Evolutionary conservation across 1,140 invertebrate species (phyloP), one percentile per base, ranked within the genome.

Genomic region (Drosophila cardini): DNA sequence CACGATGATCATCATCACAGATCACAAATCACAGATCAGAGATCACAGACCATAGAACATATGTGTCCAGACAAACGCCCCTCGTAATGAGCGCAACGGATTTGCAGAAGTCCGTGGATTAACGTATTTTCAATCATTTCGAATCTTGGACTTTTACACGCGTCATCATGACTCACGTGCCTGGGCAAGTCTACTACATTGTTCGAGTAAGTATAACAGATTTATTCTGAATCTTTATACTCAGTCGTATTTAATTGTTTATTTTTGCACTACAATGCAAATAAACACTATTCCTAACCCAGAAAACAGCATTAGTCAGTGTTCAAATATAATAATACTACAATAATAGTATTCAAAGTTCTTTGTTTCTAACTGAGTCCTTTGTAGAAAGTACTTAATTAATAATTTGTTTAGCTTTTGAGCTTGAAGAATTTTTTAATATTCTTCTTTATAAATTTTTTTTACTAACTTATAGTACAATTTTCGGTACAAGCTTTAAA

Each of bases 61-160:
- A 83, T 83, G 80, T 82, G 71, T 50, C 16, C 45, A 38, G 56
- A 46, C 76, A 42, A 79, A 86, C 84, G 83, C 83, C 83, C 83
- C 83, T 83, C 69, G 77, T 86, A 89, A 87, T 86, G 84, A 86
- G 69, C 74, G 38, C 53, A 65, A 21, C 80, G 60, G 63, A 75
- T 75, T 55, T 55, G 2, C 16, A 36, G 8, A 13, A 63, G 55
- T 13, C 52, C 56, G 9, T 67, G 58, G 36, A 80, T 72, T 76
- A 50, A 40, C n/a, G 52, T 36, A 32, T 26, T 8, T 40, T 26
- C 40, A 30, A 73, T 61, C 21, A 38, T 53, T 63, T 42, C 42
- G 45, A 46, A 50, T 26, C 4, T 36, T 21, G 36, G n/a, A 42
- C 46, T 26, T 38, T 65, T 60, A 38, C 70, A 72, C 63, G 63